These are phyloP conservation scores for Sialia sialis DNA, from an alignment of 2,113 vertebrate species.

Conservation along the genomic window DNA sequence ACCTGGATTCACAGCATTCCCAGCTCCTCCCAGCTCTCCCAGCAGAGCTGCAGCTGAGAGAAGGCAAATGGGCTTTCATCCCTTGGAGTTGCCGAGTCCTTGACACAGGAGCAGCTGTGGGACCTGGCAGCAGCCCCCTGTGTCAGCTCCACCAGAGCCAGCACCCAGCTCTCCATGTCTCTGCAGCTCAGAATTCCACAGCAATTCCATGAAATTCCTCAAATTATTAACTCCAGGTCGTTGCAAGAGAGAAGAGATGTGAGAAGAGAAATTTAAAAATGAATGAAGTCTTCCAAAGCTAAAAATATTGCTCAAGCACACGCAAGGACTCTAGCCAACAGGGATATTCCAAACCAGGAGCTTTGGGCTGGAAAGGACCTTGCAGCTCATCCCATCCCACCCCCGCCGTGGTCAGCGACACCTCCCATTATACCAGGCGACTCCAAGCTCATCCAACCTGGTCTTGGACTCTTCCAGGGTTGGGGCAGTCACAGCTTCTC, in stretches of 20 bases:
- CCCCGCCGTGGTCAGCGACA: background rate
- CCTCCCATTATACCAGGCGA: accelerated
- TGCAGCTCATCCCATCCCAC: background rate
- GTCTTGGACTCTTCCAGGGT: background rate
- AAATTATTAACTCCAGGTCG: background rate
- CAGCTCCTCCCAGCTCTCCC: background rate
- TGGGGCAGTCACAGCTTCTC: background rate
- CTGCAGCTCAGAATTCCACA: background rate
- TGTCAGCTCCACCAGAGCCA: background rate
- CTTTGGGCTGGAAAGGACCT: background rate
- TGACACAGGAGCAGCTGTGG: background rate
- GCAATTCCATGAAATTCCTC: background rate
- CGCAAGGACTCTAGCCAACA: background rate
- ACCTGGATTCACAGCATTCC: background rate
- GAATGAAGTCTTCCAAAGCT: background rate
- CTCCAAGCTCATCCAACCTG: background rate
- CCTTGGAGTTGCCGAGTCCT: background rate
- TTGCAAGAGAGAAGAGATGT: background rate
- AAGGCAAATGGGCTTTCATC: background rate
- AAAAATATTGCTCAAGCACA: background rate
- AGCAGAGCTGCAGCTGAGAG: background rate
- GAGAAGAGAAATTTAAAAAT: background rate
- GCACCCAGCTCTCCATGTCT: background rate
- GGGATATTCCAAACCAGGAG: background rate
- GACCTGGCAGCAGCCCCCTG: background rate